Evolutionary conservation across 35 echinoderm and acorn worm genomes (phyloP).

Genomic region (Heliocidaris tuberculata): DNA sequence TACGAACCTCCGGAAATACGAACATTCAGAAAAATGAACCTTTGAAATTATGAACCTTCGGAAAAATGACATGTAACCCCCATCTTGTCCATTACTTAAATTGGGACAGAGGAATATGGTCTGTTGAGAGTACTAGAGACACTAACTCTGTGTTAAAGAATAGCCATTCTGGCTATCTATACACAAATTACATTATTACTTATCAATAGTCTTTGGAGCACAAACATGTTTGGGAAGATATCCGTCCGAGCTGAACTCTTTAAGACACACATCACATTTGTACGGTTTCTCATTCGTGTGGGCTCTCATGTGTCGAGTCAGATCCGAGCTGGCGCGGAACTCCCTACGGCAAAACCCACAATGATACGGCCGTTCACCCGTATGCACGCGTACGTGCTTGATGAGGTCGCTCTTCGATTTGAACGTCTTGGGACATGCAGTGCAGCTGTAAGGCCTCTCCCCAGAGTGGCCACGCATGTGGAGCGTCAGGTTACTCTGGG

Average conservation of each 20-base stretch:
- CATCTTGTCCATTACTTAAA: no score
- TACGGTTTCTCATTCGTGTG: slow-evolving; percentile 69
- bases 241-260: neutral
- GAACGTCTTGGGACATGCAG: slow-evolving; percentile 64
- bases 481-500: slow-evolving; percentile 44
- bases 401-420: neutral
- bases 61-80: no score
- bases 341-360: slow-evolving; percentile 52
- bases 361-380: slow-evolving; percentile 54
- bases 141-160: no score
- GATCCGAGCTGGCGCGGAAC: slow-evolving; percentile 35
- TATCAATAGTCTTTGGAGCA: slow-evolving; percentile 1
- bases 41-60: no score
- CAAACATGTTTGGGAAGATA: slow-evolving; percentile 28
- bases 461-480: slow-evolving; percentile 73
- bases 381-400: slow-evolving; percentile 22
- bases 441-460: slow-evolving; percentile 75
- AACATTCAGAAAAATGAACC: no score
- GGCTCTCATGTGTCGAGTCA: slow-evolving; percentile 30
- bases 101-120: no score
- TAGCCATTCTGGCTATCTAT: neutral
- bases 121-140: no score
- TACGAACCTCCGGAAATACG: no score
- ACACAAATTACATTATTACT: no score
- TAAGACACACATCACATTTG: slow-evolving; percentile 59